These are phyloP conservation scores for Dasyornis broadbenti DNA, from an alignment of 2,113 vertebrate genomes.

Conservation along the genomic window DNA sequence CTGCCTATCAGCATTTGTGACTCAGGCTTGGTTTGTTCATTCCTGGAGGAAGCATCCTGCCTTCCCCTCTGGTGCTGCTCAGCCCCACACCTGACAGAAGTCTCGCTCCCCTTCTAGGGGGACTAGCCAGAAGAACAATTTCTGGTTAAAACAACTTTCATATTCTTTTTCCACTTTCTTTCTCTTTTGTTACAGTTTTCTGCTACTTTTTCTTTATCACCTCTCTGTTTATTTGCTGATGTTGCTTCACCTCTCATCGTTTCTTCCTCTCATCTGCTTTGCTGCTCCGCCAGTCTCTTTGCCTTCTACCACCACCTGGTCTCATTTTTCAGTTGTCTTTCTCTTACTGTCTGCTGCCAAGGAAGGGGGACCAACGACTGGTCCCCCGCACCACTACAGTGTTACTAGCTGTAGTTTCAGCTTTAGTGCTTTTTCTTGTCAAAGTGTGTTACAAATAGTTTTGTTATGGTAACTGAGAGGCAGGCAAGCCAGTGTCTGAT, in stretches of 20 bases:
- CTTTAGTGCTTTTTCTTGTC: background rate
- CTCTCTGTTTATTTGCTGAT: background rate
- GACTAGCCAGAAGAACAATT: background rate
- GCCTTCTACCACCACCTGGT: background rate
- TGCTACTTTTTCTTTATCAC: background rate
- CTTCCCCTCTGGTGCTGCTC: background rate
- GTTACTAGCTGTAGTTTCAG: background rate
- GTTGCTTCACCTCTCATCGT: background rate
- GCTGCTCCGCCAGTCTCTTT: background rate
- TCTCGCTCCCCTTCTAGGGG: background rate
- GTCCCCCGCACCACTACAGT: fast-evolving
- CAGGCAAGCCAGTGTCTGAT: background rate
- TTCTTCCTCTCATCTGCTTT: background rate
- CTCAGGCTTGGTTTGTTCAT: background rate
- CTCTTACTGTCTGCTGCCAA: background rate
- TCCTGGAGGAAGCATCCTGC: background rate
- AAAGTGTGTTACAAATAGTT: background rate
- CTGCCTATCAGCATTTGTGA: background rate
- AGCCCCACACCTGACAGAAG: background rate
- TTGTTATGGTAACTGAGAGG: background rate
- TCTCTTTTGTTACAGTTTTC: background rate
- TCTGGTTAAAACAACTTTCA: background rate
- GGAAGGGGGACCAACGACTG: fast-evolving
- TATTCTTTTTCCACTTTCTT: background rate
- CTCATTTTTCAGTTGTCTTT: background rate